Conservation (phyloP, 2,888 invertebrate species). For the Apomyelois bistriatella region DNA sequence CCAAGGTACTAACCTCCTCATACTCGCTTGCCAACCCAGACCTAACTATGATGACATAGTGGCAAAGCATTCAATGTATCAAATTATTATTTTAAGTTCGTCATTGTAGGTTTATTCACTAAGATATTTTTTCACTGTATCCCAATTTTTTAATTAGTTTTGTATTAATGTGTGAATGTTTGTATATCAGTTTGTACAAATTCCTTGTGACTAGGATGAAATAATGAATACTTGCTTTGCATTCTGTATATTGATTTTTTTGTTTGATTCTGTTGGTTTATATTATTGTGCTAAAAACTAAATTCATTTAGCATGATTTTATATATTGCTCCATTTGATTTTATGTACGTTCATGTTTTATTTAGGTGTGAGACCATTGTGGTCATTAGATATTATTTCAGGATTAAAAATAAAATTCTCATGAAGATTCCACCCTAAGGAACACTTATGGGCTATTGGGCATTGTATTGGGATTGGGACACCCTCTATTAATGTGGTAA, state of each 20-base stretch:
- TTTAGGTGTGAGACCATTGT: conserved; percentile 38
- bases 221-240: conserved; percentile 23
- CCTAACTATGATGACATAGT: conserved; percentile 73
- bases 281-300: neutral
- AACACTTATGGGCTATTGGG: conserved; percentile 63
- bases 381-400: conserved; percentile 63
- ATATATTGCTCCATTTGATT: conserved; percentile 15
- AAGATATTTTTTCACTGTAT: conserved; percentile 30
- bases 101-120: conserved; percentile 37
- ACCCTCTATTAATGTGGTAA: conserved; percentile 53
- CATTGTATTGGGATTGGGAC: conserved; percentile 58
- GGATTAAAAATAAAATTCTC: conserved; percentile 48
- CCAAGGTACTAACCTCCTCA: conserved; percentile 69
- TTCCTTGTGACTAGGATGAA: neutral
- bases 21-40: conserved; percentile 57
- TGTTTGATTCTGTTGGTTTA: neutral
- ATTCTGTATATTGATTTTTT: neutral
- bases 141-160: conserved; percentile 22
- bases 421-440: conserved; percentile 57
- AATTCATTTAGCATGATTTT: neutral
- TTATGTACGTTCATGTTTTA: conserved; percentile 20
- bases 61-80: conserved; percentile 63
- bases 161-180: conserved; percentile 21
- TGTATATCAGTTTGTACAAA: conserved; percentile 17
- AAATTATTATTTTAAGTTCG: conserved; percentile 54